Base-by-base conservation (phyloP, 2,113 vertebrate genomes). In the Hemiscyllium ocellatum region DNA sequence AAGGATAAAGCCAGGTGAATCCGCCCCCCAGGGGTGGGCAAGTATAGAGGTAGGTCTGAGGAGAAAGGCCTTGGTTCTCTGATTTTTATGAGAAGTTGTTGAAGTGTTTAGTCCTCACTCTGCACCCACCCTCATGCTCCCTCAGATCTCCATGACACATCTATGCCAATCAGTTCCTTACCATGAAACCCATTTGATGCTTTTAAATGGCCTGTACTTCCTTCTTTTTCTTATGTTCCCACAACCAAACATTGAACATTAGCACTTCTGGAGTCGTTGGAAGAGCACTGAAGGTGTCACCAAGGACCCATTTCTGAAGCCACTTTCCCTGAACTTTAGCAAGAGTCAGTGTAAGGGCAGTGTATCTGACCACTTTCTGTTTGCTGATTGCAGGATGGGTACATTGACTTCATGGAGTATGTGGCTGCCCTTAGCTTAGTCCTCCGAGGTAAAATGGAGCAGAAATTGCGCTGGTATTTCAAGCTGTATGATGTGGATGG, bases 391-490 rank as follows among this genome's bases (percentile, higher is more conserved):
- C 96, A 99, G 98, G 98, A 99, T 76, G 98, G 98, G 19, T 98
- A 98, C 96, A 98, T 99, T 26, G 98, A 99, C 97, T 99, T 99
- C 97, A 98, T 99, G 98, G 98, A 99, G 96, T 99, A 99, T 0
- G 98, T 99, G 96, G 98, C 98, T 0, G 98, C 98, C 4, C 98
- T 99, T 95, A 99, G 98, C 96, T 98, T 99, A 0, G 98, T 99
- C 95, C 98, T 99, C 96, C 97, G 98, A 20, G 98, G 98, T 17
- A 99, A 99, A 97, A 98, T 99, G 98, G 98, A 99, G 97, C 98
- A 99, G 97, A 99, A 99, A 86, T 96, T 99, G 94, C 97, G 98
- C 78, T 99, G 98, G 98, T 99, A 99, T 96, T 99, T 99, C 97
- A 98, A 98, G 95, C 98, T 99, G 10, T 99, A 99, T 66, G 98